Conservation (phyloP, 2,888 invertebrate genomes). For the Alviniconcha strummeri region DNA sequence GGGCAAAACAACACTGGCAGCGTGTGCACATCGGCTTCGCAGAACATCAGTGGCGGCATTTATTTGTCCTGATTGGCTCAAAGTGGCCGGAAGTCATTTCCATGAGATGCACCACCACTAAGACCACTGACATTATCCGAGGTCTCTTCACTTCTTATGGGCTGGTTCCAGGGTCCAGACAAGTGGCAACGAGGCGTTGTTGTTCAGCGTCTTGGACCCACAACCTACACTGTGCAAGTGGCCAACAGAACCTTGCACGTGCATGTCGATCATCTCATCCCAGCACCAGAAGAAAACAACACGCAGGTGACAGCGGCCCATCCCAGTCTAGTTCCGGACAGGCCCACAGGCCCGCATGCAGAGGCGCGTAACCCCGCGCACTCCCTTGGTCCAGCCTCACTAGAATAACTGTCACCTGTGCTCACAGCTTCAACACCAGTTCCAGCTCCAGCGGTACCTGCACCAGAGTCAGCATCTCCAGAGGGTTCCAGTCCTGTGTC, state of each 20-base stretch:
- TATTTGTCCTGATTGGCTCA: no score
- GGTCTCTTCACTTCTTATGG: neutral
- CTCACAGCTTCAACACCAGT: no score
- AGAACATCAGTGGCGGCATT: no score
- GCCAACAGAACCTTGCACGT: neutral
- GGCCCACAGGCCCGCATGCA: slow-evolving; percentile 5
- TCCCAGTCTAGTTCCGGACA: neutral
- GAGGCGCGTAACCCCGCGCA: slow-evolving; percentile 10
- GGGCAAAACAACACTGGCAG: no score
- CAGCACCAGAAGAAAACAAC: neutral
- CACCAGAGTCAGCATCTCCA: no score
- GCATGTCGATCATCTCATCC: slow-evolving; percentile 4
- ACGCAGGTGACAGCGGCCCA: slow-evolving; percentile 17
- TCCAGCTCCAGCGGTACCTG: no score
- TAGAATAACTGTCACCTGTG: no score
- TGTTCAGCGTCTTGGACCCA: neutral
- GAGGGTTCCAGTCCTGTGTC: no score
- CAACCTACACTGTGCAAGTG: neutral
- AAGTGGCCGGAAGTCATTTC: no score
- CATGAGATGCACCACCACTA: no score
- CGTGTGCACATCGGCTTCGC: no score
- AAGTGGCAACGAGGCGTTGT: neutral
- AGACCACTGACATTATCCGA: no score
- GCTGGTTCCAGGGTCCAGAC: slow-evolving; percentile 1
- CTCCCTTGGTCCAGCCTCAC: neutral